These are phyloP conservation scores for Holacanthus passer DNA, from an alignment of 2,113 vertebrate species.

Conservation along the genomic window DNA sequence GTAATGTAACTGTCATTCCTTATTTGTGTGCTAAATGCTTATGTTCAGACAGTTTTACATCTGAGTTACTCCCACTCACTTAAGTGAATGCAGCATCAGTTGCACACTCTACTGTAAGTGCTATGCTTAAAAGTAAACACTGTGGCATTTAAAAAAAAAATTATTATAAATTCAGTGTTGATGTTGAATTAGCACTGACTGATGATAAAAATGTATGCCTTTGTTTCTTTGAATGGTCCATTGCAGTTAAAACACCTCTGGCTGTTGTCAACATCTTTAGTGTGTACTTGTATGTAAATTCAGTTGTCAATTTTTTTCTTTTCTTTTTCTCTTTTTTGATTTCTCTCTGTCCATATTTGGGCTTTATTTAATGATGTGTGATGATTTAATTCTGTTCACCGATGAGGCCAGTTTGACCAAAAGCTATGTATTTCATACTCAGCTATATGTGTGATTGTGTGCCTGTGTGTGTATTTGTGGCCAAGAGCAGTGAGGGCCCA, in stretches of 20 bases:
- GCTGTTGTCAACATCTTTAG: background rate
- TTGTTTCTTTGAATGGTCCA: constrained; percentile 11
- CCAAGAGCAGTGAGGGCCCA: constrained; percentile 38
- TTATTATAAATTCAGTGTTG: background rate
- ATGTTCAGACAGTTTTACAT: background rate
- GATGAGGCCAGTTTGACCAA: constrained; percentile 11
- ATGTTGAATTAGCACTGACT: background rate
- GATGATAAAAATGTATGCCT: constrained; percentile 1
- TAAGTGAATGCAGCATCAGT: background rate
- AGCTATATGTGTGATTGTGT: background rate
- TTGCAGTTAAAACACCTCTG: background rate
- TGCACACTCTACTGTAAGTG: constrained; percentile 18
- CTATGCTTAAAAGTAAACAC: constrained; percentile 33
- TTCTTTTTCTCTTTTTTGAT: background rate
- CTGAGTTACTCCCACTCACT: constrained; percentile 20
- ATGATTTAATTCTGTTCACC: background rate
- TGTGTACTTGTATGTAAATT: background rate
- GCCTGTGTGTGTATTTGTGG: constrained; percentile 19
- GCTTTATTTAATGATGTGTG: background rate
- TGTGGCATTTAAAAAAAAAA: background rate
- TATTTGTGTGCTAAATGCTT: constrained; percentile 1
- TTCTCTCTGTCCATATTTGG: background rate
- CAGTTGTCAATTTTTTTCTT: background rate
- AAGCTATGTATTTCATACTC: constrained; percentile 3
- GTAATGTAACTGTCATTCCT: background rate